Base-by-base conservation (phyloP, 2,888 invertebrate species). In the Cheilosia pagana region DNA sequence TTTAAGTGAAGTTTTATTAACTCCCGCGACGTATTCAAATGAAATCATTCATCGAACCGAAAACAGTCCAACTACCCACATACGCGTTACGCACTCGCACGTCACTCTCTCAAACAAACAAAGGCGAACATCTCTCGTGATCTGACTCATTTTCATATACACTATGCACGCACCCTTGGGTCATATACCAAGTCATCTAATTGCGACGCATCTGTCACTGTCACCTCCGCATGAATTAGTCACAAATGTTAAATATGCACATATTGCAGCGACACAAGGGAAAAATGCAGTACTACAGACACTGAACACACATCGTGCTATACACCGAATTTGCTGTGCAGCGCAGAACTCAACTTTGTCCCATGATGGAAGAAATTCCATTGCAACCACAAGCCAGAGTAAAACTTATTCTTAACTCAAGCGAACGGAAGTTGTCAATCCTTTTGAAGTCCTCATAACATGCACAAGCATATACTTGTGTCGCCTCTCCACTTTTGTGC, bases 391-490 rank as follows among this genome's bases (percentile, higher is more conserved):
- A 60, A 41, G 25, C 16, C 16, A 48, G 63, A 45, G 45, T 74
- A n/a, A 62, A 45, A 63, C 63, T 55, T 65, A 45, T 65, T 63
- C 41, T 75, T 14, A 50, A 50, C 71, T 52, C 25, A 60, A 71
- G 35, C 45, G n/a, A 77, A 60, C 77, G 77, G 77, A 77, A 70
- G 77, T 70, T 77, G 77, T 77, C 77, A 77, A 77, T 77, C 77
- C 77, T 77, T 77, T 77, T 77, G 77, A 77, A 77, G 77, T 70
- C 53, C 77, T 77, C 77, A 77, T 77, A 77, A 77, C 77, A 70
- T 63, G 52, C 19, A 63, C 12, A 23, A 59, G 14, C 31, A 31
- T 43, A 21, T 41, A 25, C 60, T 50, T 68, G 23, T 60, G 60
- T 60, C 76, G 35, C 60, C 75, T 57, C 31, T 45, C 48, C 19